phyloP scores from a whole-genome alignment of 2,797 vertebrate species.

The Glossophaga mutica region DNA sequence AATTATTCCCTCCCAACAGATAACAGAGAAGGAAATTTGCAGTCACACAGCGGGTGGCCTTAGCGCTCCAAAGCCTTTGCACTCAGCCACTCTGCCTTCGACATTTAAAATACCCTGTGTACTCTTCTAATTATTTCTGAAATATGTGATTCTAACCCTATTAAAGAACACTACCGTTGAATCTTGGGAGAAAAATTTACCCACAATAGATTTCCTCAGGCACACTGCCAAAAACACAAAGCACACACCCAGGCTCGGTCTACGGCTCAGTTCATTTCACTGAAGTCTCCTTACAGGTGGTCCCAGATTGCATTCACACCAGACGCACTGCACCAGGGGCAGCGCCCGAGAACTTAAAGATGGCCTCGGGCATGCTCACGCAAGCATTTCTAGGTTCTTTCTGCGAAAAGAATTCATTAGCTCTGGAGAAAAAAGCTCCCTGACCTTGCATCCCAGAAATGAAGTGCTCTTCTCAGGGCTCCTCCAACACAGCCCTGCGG shows the following conservation, averaged over 20 bases:
- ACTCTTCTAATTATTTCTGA: conserved; percentile 23
- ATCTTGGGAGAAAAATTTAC: not conserved
- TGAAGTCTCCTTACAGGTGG: not conserved
- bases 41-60: not conserved
- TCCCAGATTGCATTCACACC: too few species aligned
- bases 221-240: not conserved
- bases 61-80: not conserved
- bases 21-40: not conserved
- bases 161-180: not conserved
- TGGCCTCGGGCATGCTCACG: not conserved
- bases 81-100: not conserved
- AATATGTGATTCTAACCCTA: not conserved
- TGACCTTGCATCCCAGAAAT: not conserved
- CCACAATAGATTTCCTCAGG: not conserved
- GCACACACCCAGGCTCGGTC: not conserved
- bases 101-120: not conserved
- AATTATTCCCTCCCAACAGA: not conserved
- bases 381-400: not conserved
- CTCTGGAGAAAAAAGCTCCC: not conserved
- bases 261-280: not conserved
- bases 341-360: not conserved
- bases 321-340: not conserved
- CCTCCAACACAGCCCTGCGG: not conserved
- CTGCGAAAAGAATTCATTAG: not conserved
- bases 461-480: not conserved